Conservation (phyloP, 2,888 invertebrate genomes). For the Cataglyphis cursor region DNA sequence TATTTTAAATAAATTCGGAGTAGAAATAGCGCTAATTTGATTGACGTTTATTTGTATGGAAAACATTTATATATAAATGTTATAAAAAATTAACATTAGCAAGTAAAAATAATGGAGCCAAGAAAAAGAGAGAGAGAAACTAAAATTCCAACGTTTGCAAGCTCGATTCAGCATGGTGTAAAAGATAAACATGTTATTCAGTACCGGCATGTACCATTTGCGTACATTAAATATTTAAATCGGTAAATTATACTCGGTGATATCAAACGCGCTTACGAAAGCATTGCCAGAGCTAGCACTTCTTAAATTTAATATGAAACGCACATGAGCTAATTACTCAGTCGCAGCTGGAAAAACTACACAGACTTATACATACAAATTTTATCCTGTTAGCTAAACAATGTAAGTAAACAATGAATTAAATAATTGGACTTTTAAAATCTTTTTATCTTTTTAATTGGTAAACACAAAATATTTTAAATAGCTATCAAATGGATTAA, state of each 20-base stretch:
- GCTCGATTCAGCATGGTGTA: slow-evolving; percentile 46
- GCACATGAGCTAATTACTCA: slow-evolving; percentile 37
- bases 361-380: neutral
- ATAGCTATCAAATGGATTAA: neutral
- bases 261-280: slow-evolving; percentile 23
- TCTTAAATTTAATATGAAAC: slow-evolving; percentile 54
- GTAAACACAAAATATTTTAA: neutral
- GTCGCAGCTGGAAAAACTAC: slow-evolving; percentile 26
- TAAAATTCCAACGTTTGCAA: slow-evolving; percentile 34
- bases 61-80: slow-evolving; percentile 10
- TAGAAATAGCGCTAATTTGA: neutral
- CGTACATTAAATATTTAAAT: slow-evolving; percentile 47
- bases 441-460: neutral
- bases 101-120: slow-evolving; percentile 16
- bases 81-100: neutral
- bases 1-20: neutral
- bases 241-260: slow-evolving; percentile 49
- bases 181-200: slow-evolving; percentile 39
- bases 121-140: neutral
- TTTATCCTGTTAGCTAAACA: slow-evolving; percentile 6
- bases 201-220: slow-evolving; percentile 42
- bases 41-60: neutral
- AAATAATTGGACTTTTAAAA: neutral
- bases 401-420: neutral
- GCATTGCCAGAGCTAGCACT: slow-evolving; percentile 20